These are phyloP conservation scores for Mizuhopecten yessoensis DNA, from an alignment of 1,140 invertebrate genomes.

Conservation along the genomic window DNA sequence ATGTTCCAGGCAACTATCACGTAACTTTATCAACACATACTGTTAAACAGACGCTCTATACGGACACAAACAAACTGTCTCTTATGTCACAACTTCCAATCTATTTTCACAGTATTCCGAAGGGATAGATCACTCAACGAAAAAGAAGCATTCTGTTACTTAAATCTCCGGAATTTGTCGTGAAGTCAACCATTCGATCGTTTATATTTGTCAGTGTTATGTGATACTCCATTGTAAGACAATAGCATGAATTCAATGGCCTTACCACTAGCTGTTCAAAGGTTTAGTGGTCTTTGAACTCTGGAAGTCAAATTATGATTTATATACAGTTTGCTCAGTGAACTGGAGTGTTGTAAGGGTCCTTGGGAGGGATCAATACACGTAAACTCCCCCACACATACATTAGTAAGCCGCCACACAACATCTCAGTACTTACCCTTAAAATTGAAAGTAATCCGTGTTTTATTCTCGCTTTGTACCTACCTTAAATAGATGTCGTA, in stretches of 20 bases:
- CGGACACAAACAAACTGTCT: neutral
- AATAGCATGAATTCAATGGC: neutral
- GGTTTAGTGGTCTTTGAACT: neutral
- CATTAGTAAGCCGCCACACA: too few relatives aligned
- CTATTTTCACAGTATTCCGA: neutral
- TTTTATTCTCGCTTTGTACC: too few relatives aligned
- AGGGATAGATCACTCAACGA: neutral
- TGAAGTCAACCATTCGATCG: neutral
- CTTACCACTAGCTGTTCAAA: neutral
- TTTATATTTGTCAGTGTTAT: neutral
- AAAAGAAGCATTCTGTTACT: neutral
- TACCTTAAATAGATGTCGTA: too few relatives aligned
- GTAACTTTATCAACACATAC: neutral
- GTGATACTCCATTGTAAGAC: neutral
- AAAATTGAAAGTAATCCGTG: too few relatives aligned
- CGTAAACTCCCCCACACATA: too few relatives aligned
- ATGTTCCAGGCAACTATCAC: neutral
- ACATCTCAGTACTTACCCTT: too few relatives aligned
- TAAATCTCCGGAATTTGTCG: neutral
- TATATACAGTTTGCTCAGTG: neutral
- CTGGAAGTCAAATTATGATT: neutral
- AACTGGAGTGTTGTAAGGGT: too few relatives aligned
- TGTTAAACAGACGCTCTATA: neutral
- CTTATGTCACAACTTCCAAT: neutral
- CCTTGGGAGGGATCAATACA: too few relatives aligned